Evolutionary conservation across 2,797 vertebrate genomes (phyloP), one percentile per base, ranked within the genome.

Genomic region (Leuciscus waleckii): DNA sequence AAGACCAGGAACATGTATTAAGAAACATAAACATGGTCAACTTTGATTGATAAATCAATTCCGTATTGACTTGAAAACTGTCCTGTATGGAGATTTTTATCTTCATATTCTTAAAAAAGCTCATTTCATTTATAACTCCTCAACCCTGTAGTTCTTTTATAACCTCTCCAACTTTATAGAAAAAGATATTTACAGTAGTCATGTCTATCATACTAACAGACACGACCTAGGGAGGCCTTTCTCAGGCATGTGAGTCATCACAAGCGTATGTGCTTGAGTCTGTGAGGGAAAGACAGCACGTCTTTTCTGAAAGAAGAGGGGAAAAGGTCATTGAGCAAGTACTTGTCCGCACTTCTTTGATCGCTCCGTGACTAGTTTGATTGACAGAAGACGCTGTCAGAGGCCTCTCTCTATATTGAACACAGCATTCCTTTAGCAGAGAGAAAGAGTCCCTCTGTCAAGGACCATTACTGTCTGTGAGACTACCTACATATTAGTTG

Each of bases 121-220:
- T 89, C 86, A 84, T 78, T 92, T 91, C 91, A 93, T 95, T 90
- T 90, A 93, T 95, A 94, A 93, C 79, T 85, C 21, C 3, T 39
- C 87, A 92, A 92, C 93, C 92, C 85, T 76, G 85, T 86, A 90
- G 92, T 93, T 76, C 91, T 82, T 74, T 86, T 86, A 74, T 89
- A 91, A 93, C 90, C 89, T 92, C 86, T 90, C 84, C 84, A 88
- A 86, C 85, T 85, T 91, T 87, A 92, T 89, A 92, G 86, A 86
- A 93, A 94, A 94, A 89, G 80, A 93, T 92, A 91, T 93, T 92
- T 92, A 86, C 71, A 82, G 78, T 91, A 92, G 89, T 88, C 87
- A 88, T 86, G 90, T 90, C 90, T 81, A 87, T 94, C 93, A 93
- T 77, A 35, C 87, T 89, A 92, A 93, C 83, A 74, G 92, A 93